Base-by-base conservation (phyloP, 2,888 invertebrate species). In the Lochmaea capreae region DNA sequence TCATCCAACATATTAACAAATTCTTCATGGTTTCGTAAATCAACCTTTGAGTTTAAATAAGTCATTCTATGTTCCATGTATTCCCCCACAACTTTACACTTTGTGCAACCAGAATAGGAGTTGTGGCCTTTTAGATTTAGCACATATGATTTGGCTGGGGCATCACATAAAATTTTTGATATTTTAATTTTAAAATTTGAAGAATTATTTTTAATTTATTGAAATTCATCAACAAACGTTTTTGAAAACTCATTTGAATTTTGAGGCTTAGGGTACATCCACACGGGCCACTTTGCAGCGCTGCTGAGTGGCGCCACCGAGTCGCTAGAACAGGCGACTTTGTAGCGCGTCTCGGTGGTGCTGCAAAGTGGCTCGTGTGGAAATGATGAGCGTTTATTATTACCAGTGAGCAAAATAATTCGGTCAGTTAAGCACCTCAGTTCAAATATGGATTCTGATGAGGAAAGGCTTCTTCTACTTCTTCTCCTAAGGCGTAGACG, bases 61-160 rank as follows among this genome's bases (percentile, higher is more conserved):
- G 57, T 46, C 58, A 74, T 65, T 39, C 76, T 16, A 12, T 54
- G 42, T 79, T 79, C n/a, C n/a, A 12, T 49, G 11, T 49, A 49
- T 49, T 49, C 49, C 49, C 49, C 49, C 74, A 81, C 76, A 67
- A 75, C 71, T 14, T 71, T 75, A 70, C 80, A 82, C 77, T 80
- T 79, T 16, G 73, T 71, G 71, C 82, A 82, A 11, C 79, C 77
- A 69, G 69, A 79, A 69, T 80, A 81, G 9, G 78, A 79, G 42
- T 72, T 79, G 71, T 82, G 82, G 46, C 61, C 16, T 76, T 81
- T 82, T 12, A 77, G 71, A 52, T 72, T 57, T 43, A 74, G 61
- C n/a, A 81, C 59, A 75, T 69, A 82, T 12, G 80, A 65, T 73
- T 77, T 79, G 11, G 82, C 82, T 14, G 82, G 82, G 14, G 81